Base-by-base conservation (phyloP, 2,113 vertebrate genomes). In the Myrmophylax atrothorax region DNA sequence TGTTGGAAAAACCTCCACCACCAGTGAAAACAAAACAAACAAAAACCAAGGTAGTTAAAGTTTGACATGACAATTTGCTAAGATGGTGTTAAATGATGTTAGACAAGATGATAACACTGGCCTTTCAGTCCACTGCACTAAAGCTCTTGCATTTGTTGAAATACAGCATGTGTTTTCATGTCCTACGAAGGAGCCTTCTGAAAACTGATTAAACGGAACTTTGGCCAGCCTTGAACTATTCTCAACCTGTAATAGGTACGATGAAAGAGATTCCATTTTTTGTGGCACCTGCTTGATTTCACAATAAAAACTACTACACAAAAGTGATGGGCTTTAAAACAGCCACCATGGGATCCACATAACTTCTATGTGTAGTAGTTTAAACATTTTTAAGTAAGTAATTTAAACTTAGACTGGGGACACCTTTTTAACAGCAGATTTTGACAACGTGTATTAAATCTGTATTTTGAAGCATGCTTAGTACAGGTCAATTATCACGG, bases 221-320 rank as follows among this genome's bases (percentile, higher is more conserved):
- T 90, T 90, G 93, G 56, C 52, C 89, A 93, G 64, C 70, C 78
- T 62, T 92, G 79, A 90, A 59, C 89, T 87, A 26, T 50, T 74
- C 72, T 59, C 75, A 86, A 33, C 19, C 52, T 47, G 31, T 8
- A 74, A 67, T 4, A 90, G 84, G 8, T 55, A 35, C 3, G 35
- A 69, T 0, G 0, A 46, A 62, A 84, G 56, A 81, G 40, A 78
- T 84, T 59, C 46, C 16, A 42, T 59, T 96, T 93, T 62, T 78
- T 0, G 0, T 6, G 20, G 73, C 83, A 86, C 60, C 68, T 74
- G 68, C 80, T 88, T 49, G 82, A 93, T 78, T 93, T 83, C 79
- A 89, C 80, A 75, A 60, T 42, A 75, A 68, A 73, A 94, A 78
- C 17, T 29, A 67, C 67, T 26, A 40, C 10, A 37, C 33, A 19